Evolutionary conservation across 2,888 invertebrate species (phyloP), one percentile per base, ranked within the genome.

Genomic region (Zaprionus bogoriensis): DNA sequence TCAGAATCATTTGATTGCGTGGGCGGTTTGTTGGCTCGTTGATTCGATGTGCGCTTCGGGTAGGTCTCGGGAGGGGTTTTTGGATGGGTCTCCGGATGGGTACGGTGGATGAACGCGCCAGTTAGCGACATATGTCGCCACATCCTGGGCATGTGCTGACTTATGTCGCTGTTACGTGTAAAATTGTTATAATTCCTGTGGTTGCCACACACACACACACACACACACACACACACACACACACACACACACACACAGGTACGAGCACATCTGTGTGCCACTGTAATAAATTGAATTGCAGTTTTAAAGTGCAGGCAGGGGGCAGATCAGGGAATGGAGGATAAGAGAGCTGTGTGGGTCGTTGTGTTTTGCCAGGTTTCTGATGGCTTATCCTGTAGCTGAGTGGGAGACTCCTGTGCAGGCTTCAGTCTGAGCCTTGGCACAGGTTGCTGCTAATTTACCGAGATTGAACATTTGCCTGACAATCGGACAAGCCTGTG

Each of bases 151-250:
- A 65, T 50, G 77, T 12, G 17, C 78, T 89, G 89, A 89, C 89
- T 89, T 89, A 88, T 88, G 88, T 71, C 87, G 83, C 87, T 77
- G 74, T 88, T 71, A 87, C 89, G 89, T 89, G 89, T 87, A 88
- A 89, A 88, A 74, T 87, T 86, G 87, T 77, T 86, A 89, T 89
- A 88, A 83, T 81, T 89, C 87, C 79, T 89, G 89, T 48, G 89
- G 89, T 88, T 86, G 72, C 69, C 72, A 81, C 63, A 58, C 51
- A n/a, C n/a, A n/a, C n/a, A n/a, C n/a, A n/a, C n/a, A n/a, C n/a
- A n/a, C n/a, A n/a, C n/a, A n/a, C n/a, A n/a, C n/a, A n/a, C n/a
- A n/a, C n/a, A n/a, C n/a, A n/a, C n/a, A n/a, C n/a, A n/a, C n/a
- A n/a, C n/a, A n/a, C n/a, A n/a, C n/a, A n/a, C n/a, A n/a, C n/a